A percentile compares a stretch with the other conserved stretches of the same genome.
Evolutionary conservation across 1,140 invertebrate genomes (phyloP).

Genomic region (Brachionus calyciflorus): DNA sequence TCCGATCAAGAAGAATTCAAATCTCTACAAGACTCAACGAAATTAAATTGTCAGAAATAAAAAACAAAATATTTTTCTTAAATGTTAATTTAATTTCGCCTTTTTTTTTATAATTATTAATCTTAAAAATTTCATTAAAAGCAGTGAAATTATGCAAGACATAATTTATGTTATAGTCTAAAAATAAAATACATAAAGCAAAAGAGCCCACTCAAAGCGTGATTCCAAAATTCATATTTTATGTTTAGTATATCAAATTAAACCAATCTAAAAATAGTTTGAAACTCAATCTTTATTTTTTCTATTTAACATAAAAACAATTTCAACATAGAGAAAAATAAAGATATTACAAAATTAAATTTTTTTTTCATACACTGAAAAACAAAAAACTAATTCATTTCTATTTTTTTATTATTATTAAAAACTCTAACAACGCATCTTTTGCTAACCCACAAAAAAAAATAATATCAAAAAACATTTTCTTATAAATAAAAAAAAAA

Average conservation of each 20-base stretch:
- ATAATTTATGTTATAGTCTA: not conserved
- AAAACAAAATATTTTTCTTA: not conserved
- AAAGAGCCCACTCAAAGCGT: not conserved
- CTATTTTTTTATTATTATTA: not conserved
- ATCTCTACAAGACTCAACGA: no score
- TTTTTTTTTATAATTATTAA: no score
- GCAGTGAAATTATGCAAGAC: conserved; percentile 24
- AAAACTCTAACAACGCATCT: conserved; percentile 21
- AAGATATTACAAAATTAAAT: conserved; percentile 8
- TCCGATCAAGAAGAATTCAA: no score
- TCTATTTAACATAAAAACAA: not conserved
- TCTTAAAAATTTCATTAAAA: no score
- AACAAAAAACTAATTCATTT: not conserved
- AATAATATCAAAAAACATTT: not conserved
- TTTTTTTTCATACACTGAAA: not conserved
- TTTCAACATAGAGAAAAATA: not conserved
- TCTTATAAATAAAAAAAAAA: not conserved
- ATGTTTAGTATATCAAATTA: not conserved
- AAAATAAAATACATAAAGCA: not conserved
- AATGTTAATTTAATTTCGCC: conserved; percentile 22
- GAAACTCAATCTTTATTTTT: not conserved
- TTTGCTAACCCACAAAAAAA: no score
- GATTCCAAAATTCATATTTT: conserved; percentile 19
- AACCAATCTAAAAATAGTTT: not conserved
- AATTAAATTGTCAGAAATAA: no score